Evolutionary conservation across 2,888 invertebrate species (phyloP), one percentile per base, ranked within the genome.

Genomic region (Blomia tropicalis): DNA sequence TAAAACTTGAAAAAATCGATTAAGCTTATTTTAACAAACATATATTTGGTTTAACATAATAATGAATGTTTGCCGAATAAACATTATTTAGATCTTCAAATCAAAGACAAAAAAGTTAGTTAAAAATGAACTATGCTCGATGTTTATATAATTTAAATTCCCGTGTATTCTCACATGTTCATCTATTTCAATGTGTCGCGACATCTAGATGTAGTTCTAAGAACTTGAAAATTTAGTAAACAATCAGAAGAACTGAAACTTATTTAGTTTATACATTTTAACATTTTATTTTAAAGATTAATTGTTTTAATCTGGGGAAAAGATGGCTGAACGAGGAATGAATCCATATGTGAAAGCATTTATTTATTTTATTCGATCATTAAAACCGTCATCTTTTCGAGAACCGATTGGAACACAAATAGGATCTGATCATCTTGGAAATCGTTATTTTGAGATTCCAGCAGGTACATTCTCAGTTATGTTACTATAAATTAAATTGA

Each of bases 361-460:
- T 29, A 2, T 3, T 3, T 29, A 32, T 32, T 56, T 56, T 29
- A 30, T 31, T 4, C 31, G 56, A 30, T 27, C 56, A 32, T 25
- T 56, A 4, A 56, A 36, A 36, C 56, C 56, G 11, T 56, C 56
- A 4, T 1, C 23, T 2, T 19, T 36, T 22, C 11, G 31, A 7
- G 44, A 5, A 14, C 19, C 56, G 5, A 36, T 43, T 43, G 11
- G 31, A 17, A 22, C 36, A 47, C 32, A 43, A 14, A 25, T 62
- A 1, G 62, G 62, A 25, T 5, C 22, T 17, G 62, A 62, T 32
- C 58, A 62, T 62, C 44, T 62, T 29, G 62, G 62, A 2, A 62
- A 62, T 23, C 56, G 43, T 32, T 62, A 62, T 25, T 62, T 29
- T 43, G 62, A 62, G 32, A 41, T 14, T 4, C 17, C 30, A 17